Evolutionary conservation across 2,113 vertebrate species (phyloP), one percentile per base, ranked within the genome.

Genomic region (Elephantulus edwardii): DNA sequence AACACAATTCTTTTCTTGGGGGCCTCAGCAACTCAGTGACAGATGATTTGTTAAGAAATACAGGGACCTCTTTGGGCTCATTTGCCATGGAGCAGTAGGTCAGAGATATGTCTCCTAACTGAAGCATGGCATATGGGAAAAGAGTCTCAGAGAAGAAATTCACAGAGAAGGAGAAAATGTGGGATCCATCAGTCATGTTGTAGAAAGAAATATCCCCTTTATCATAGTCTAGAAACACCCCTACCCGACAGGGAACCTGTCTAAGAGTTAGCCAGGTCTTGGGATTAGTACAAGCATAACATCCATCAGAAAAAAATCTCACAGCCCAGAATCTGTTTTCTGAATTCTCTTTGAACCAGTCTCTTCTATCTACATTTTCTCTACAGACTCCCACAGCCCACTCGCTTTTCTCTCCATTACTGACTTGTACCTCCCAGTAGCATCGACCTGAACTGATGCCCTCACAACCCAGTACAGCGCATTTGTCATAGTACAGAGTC

Each of bases 151-250:
- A 98, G 88, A 98, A 98, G 6, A 91, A 83, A 76, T 12, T 79
- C 14, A 95, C 96, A 11, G 44, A 89, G 92, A 97, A 98, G 28
- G 97, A 97, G 95, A 97, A 74, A 38, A 98, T 96, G 96, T 98
- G 97, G 88, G 95, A 90, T 56, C 96, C 97, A 10, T 97, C 96
- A 7, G 97, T 97, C 54, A 95, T 93, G 14, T 97, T 97, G 93
- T 96, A 98, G 95, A 98, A 98, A 46, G 98, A 98, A 44, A 98
- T 91, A 0, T 83, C 91, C 16, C 97, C 97, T 75, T 92, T 95
- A 0, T 76, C 12, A 20, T 97, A 96, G 74, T 98, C 98, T 93
- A 98, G 70, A 88, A 97, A 98, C 66, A 98, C 80, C 1, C 93
- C 98, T 75, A 98, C 78, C 64, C 48, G 97, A 75, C 40, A 86